Evolutionary conservation across 2,888 invertebrate species (phyloP).

Genomic region (Drosophila robusta): DNA sequence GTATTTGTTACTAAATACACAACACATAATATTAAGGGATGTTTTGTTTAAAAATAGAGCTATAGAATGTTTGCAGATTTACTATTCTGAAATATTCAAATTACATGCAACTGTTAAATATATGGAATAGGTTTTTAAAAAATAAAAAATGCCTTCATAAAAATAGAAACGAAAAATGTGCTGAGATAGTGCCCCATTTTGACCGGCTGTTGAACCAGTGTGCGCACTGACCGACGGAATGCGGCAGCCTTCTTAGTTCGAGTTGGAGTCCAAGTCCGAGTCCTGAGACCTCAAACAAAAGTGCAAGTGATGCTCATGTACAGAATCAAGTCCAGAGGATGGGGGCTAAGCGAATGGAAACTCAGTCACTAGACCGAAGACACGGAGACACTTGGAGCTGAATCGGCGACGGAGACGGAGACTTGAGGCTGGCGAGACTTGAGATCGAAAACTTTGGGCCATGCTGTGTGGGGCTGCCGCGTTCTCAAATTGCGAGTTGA

Average conservation of each 20-base stretch:
- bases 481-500: slow-evolving; percentile 58
- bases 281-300: slow-evolving; percentile 69
- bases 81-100: no score
- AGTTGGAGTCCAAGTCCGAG: slow-evolving; percentile 19
- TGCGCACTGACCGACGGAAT: slow-evolving; percentile 40
- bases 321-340: slow-evolving; percentile 57
- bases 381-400: slow-evolving; percentile 2
- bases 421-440: neutral
- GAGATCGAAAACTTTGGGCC: slow-evolving; percentile 8
- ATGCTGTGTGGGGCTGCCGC: slow-evolving; percentile 7
- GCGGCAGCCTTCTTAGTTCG: slow-evolving; percentile 45
- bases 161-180: no score
- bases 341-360: slow-evolving; percentile 30
- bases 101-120: no score
- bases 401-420: slow-evolving; percentile 2
- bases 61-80: no score
- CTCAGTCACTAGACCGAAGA: slow-evolving; percentile 63
- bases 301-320: slow-evolving; percentile 82
- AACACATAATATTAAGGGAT: no score
- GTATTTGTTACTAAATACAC: no score
- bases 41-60: no score
- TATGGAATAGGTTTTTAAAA: no score
- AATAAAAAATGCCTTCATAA: no score
- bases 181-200: neutral
- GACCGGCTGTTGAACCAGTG: slow-evolving; percentile 22